Conservation (phyloP, 23 tunicate genomes). For the Styela clava region DNA sequence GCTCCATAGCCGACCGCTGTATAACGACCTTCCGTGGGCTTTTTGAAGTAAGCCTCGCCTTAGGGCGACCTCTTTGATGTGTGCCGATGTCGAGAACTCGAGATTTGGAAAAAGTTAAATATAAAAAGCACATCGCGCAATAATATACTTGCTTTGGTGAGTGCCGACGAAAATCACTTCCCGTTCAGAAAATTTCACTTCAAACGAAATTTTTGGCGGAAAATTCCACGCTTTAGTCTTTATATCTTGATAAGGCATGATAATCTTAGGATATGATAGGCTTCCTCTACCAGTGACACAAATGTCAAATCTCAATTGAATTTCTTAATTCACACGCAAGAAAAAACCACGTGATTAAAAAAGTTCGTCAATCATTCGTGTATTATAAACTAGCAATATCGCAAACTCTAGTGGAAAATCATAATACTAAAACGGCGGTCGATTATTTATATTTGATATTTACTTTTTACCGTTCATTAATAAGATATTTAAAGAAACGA, state of each 20-base stretch:
- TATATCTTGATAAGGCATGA: conserved; percentile 31
- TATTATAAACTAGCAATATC: too few relatives aligned
- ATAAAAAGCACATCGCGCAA: conserved; percentile 11
- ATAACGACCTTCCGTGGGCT: conserved; percentile 14
- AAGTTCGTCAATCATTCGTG: too few relatives aligned
- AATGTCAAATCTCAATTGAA: too few relatives aligned
- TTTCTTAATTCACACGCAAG: too few relatives aligned
- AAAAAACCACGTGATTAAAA: too few relatives aligned
- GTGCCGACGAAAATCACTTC: conserved; percentile 43
- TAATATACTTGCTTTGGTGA: conserved; percentile 32
- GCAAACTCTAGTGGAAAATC: too few relatives aligned
- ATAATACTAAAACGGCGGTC: too few relatives aligned
- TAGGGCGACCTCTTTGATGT: conserved; percentile 31
- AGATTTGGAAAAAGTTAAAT: conserved; percentile 8
- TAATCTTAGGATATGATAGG: background rate
- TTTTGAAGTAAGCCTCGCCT: conserved; percentile 35
- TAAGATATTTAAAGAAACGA: too few relatives aligned
- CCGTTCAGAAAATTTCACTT: conserved; percentile 25
- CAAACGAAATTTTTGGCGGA: conserved; percentile 19
- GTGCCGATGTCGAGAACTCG: conserved; percentile 36
- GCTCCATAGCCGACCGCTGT: background rate
- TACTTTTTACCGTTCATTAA: too few relatives aligned
- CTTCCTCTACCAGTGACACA: conserved; percentile 1
- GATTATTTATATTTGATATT: too few relatives aligned
- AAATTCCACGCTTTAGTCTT: conserved; percentile 6